Conservation (phyloP, 64 coral and sea anemone species). For the Anthopleura sola region DNA sequence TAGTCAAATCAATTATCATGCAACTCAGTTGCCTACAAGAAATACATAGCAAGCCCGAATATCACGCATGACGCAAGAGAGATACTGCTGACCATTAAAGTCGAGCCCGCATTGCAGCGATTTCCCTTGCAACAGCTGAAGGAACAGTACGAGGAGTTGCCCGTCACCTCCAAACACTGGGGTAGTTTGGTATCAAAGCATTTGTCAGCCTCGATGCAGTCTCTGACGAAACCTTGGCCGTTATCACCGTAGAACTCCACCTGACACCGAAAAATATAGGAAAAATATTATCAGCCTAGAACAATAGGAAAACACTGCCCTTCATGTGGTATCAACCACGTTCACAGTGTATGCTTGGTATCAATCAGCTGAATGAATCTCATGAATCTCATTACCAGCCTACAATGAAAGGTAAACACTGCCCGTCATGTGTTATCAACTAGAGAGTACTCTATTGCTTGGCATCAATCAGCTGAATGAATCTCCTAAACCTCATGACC, state of each 20-base stretch:
- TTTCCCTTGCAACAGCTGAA: conserved; percentile 4
- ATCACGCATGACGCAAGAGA: background rate
- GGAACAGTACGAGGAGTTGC: background rate
- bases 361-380: too few species aligned
- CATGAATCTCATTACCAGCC: too few species aligned
- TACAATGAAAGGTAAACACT: too few species aligned
- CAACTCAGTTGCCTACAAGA: background rate
- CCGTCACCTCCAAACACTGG: background rate
- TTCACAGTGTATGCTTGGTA: too few species aligned
- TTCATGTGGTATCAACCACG: too few species aligned
- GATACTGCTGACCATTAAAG: background rate
- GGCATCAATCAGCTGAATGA: too few species aligned
- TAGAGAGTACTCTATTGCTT: too few species aligned
- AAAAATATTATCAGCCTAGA: background rate
- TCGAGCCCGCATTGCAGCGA: conserved; percentile 10
- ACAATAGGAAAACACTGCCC: too few species aligned
- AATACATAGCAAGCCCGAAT: background rate
- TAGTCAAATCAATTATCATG: background rate
- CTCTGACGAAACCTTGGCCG: conserved; percentile 2
- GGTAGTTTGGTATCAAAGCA: background rate
- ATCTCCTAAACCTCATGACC: too few species aligned
- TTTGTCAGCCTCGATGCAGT: background rate
- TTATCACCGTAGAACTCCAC: background rate
- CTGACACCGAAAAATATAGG: background rate
- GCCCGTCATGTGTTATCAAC: too few species aligned